phyloP scores from a whole-genome alignment of 2,888 invertebrate genomes.

The Yponomeuta evonymella region DNA sequence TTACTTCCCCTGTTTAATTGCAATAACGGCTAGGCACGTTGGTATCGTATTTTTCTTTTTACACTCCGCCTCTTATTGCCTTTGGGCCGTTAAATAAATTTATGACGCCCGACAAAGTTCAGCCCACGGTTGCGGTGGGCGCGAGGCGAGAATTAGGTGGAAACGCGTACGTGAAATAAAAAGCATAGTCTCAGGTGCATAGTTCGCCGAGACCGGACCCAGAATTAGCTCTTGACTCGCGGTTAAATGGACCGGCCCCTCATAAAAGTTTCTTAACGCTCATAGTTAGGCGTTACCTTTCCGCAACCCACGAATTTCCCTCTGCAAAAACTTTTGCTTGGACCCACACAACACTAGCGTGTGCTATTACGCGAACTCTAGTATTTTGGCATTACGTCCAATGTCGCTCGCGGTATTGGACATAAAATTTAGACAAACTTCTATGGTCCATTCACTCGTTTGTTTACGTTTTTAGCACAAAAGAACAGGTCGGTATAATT shows the following conservation, averaged over 20 bases:
- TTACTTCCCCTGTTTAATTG: conserved; percentile 77
- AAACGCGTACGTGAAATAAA: conserved; percentile 69
- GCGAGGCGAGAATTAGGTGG: conserved; percentile 68
- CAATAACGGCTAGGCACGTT: conserved; percentile 77
- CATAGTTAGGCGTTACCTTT: conserved; percentile 57
- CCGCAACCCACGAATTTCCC: conserved; percentile 58
- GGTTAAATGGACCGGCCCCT: conserved; percentile 64
- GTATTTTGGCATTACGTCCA: conserved; percentile 44
- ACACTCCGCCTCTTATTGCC: conserved; percentile 75
- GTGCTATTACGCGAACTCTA: conserved; percentile 43
- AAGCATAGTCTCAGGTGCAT: conserved; percentile 67
- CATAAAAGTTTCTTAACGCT: conserved; percentile 73
- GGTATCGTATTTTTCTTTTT: conserved; percentile 77
- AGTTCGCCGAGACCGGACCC: conserved; percentile 34
- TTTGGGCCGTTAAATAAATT: conserved; percentile 75
- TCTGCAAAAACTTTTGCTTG: conserved; percentile 42
- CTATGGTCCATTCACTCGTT: not conserved
- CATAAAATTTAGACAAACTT: conserved; percentile 41
- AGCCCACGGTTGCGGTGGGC: conserved; percentile 58
- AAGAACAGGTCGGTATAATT: conserved; percentile 13
- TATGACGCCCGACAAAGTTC: conserved; percentile 75
- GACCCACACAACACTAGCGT: conserved; percentile 46
- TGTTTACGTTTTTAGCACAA: conserved; percentile 9
- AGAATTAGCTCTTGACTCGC: conserved; percentile 68
- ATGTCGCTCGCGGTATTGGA: conserved; percentile 35